Evolutionary conservation across 1,140 invertebrate genomes (phyloP).

Genomic region (Nautilus pompilius): DNA sequence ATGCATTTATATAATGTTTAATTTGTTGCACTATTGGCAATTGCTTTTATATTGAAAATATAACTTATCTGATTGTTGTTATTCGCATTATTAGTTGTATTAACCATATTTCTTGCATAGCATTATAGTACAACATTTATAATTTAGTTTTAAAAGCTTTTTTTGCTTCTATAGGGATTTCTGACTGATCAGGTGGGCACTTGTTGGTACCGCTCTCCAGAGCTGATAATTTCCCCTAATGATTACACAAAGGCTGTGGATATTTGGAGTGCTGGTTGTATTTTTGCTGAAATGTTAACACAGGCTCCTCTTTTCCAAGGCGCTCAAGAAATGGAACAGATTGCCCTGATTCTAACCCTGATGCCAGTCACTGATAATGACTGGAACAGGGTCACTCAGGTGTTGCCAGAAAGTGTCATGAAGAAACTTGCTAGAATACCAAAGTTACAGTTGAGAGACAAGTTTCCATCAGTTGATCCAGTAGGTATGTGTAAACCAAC

Average conservation of each 20-base stretch:
- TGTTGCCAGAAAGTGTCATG: conserved; percentile 22
- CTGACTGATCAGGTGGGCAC: conserved; percentile 98
- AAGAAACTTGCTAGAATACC: conserved; percentile 8
- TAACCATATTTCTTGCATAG: not conserved
- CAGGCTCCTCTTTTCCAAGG: conserved; percentile 91
- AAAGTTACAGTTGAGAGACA: conserved; percentile 5
- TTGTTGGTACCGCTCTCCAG: conserved; percentile 94
- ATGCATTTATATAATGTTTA: no score
- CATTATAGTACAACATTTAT: no score
- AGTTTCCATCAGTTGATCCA: conserved; percentile 8
- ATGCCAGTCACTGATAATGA: conserved; percentile 25
- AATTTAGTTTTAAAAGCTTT: no score
- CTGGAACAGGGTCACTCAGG: conserved; percentile 29
- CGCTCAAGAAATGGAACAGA: conserved; percentile 33
- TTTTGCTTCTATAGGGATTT: conserved; percentile 66
- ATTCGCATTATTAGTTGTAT: not conserved
- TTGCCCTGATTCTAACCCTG: conserved; percentile 21
- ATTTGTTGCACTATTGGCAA: no score
- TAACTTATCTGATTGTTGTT: no score
- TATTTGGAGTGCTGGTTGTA: conserved; percentile 92
- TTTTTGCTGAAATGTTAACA: conserved; percentile 93
- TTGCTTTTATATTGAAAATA: no score
- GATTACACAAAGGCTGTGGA: conserved; percentile 95
- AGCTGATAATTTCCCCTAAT: conserved; percentile 96
- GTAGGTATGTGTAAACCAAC: conserved; percentile 12